A percentile compares a stretch with the other conserved stretches of the same genome.
Evolutionary conservation across 2,797 vertebrate genomes (phyloP).

Genomic region (Ficedula albicollis): DNA sequence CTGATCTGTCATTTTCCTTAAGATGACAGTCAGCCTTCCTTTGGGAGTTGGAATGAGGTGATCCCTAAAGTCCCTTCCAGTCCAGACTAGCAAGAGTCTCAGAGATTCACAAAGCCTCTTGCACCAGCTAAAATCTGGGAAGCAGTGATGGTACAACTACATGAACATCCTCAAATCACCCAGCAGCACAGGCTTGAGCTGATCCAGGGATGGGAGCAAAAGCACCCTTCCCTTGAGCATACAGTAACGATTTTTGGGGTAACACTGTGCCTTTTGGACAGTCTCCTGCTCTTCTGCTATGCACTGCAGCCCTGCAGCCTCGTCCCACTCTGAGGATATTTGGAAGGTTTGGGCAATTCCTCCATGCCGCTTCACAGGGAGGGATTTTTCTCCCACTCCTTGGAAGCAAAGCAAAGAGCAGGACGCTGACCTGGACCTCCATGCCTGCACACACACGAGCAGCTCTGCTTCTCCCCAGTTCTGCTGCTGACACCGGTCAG

Average conservation of each 20-base stretch:
- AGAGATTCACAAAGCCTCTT: background rate
- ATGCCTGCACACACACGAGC: background rate
- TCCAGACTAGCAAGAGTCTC: background rate
- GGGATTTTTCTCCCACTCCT: background rate
- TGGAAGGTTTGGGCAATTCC: background rate
- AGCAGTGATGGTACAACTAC: fast-evolving
- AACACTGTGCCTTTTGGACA: background rate
- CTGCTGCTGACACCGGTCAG: background rate
- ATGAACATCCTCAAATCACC: background rate
- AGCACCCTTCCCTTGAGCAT: background rate
- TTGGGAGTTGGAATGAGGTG: background rate
- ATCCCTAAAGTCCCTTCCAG: background rate
- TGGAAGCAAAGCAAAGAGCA: background rate
- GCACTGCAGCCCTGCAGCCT: fast-evolving
- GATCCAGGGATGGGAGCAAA: background rate
- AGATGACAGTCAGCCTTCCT: background rate
- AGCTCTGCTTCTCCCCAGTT: background rate
- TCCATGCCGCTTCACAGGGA: fast-evolving
- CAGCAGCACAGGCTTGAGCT: background rate
- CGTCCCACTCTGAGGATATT: fast-evolving
- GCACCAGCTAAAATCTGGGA: background rate
- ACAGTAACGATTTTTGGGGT: background rate
- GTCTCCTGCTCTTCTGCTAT: background rate
- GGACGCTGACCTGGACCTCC: background rate
- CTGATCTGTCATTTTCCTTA: background rate